Percentiles rank a stretch among this genome's conserved stretches.
Conservation (phyloP, 2,113 vertebrate species). For the Gallinago paraguaiae region DNA sequence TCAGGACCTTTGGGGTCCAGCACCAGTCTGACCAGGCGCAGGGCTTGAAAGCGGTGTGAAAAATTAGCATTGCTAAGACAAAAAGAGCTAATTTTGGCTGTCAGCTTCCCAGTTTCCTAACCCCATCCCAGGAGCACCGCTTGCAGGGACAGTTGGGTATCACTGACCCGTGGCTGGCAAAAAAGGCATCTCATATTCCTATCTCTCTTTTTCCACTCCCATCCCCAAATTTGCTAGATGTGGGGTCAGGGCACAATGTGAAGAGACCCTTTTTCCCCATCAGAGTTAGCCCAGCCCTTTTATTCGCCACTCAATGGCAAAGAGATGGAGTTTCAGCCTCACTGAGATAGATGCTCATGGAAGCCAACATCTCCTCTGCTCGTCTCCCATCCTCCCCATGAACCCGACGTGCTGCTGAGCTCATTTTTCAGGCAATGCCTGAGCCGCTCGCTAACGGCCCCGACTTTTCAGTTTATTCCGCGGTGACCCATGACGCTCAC, state of each 20-base stretch:
- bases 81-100: accelerated
- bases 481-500: accelerated
- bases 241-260: accelerated
- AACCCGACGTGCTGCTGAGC: accelerated
- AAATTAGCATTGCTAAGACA: accelerated
- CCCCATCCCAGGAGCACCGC: background rate
- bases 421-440: background rate
- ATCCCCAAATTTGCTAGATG: too few relatives aligned
- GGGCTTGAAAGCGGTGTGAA: background rate
- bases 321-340: background rate
- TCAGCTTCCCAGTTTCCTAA: accelerated
- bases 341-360: background rate
- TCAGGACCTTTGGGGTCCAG: accelerated
- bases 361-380: background rate
- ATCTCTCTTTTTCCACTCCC: background rate
- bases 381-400: accelerated
- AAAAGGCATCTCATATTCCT: background rate
- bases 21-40: accelerated
- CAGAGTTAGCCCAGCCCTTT: background rate
- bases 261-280: accelerated
- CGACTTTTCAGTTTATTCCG: background rate
- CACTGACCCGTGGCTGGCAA: background rate
- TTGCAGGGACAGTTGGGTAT: background rate
- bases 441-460: accelerated
- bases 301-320: accelerated